Evolutionary conservation across 2,113 vertebrate species (phyloP).

Genomic region (Kryptolebias marmoratus): DNA sequence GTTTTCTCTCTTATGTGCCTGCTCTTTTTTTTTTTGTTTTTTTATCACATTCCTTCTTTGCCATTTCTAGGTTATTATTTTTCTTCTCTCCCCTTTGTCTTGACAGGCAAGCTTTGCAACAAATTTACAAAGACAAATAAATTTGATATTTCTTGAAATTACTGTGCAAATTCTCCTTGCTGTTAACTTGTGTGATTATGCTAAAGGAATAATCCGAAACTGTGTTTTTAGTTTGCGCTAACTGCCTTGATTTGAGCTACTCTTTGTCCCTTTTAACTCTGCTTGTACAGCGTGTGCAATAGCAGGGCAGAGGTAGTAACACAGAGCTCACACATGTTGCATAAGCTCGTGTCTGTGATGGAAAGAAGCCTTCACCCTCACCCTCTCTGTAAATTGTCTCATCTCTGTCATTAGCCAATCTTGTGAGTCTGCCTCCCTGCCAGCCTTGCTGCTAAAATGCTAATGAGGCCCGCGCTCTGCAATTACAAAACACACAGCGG

Average conservation of each 20-base stretch:
- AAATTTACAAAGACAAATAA: not conserved
- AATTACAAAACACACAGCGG: conserved; percentile 53
- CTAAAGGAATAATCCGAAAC: not conserved
- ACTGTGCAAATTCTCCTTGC: too few species aligned
- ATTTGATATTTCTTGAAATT: not conserved
- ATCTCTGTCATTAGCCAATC: conserved; percentile 71
- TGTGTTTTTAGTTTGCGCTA: conserved; percentile 15
- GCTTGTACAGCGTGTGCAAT: conserved; percentile 6
- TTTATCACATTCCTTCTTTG: conserved; percentile 2
- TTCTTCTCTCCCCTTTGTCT: not conserved
- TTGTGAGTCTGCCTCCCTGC: conserved; percentile 47
- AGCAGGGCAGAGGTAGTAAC: conserved; percentile 26
- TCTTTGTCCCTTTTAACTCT: conserved; percentile 33
- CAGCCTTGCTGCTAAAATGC: conserved; percentile 64
- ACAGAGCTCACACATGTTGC: conserved; percentile 33
- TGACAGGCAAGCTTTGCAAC: not conserved
- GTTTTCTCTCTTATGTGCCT: conserved; percentile 22
- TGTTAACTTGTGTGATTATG: not conserved
- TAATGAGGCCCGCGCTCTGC: conserved; percentile 52
- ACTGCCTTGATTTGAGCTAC: conserved; percentile 27
- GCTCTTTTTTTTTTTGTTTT: too few species aligned
- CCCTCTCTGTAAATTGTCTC: conserved; percentile 56
- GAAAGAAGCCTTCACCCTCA: conserved; percentile 41
- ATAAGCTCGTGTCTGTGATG: conserved; percentile 34
- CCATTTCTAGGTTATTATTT: not conserved